Percentiles rank a stretch among this genome's conserved stretches.
These are phyloP conservation scores for Elaphurus davidianus DNA, from an alignment of 2,113 vertebrate species.

Conservation along the genomic window DNA sequence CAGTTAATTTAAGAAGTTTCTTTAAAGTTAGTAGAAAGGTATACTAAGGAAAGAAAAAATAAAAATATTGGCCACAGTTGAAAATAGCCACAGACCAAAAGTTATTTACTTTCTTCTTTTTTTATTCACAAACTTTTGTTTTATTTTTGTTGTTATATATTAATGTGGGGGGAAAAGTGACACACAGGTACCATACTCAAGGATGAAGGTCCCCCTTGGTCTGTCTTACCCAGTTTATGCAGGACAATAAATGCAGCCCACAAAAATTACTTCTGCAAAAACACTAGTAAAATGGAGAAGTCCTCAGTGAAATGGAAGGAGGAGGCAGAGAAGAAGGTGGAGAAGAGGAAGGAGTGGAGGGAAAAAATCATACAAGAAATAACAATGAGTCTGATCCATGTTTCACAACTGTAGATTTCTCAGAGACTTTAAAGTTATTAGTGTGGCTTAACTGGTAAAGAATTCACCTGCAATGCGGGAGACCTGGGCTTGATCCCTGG, in stretches of 20 bases:
- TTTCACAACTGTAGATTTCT: background rate
- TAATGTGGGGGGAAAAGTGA: background rate
- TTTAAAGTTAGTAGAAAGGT: background rate
- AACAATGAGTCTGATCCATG: background rate
- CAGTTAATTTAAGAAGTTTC: background rate
- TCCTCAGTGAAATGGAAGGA: background rate
- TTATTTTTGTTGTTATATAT: background rate
- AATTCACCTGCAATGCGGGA: accelerated
- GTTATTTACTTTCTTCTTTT: background rate
- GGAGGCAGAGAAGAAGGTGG: background rate
- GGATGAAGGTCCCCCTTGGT: background rate
- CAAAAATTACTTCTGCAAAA: background rate
- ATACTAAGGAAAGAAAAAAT: background rate
- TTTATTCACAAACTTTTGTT: background rate
- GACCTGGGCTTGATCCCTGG: background rate
- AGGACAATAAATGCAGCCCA: background rate
- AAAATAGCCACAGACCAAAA: background rate
- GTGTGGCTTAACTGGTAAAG: background rate
- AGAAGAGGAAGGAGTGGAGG: background rate
- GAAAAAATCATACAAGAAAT: background rate
- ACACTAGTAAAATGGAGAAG: background rate
- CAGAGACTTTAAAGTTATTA: background rate
- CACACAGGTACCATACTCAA: background rate
- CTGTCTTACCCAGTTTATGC: background rate
- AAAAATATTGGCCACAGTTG: background rate